Evolutionary conservation across 2,888 invertebrate genomes (phyloP), one percentile per base, ranked within the genome.

Genomic region (Carterocephalus palaemon): DNA sequence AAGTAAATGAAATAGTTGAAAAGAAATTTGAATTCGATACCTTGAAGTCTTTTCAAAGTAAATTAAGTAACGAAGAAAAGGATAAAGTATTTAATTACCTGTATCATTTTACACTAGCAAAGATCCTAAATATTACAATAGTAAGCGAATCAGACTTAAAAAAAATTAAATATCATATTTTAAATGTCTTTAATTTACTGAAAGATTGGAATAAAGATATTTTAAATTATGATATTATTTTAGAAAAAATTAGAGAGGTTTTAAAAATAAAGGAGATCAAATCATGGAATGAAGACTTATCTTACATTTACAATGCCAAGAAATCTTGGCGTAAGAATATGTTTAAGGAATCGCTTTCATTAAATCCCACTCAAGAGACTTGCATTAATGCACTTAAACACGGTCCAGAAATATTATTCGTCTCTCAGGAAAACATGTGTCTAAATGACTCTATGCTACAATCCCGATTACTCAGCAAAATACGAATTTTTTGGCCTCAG

Each of bases 311-410:
- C 51, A 57, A 63, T 17, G 37, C 60, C 3, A 67, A 71, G 1
- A 81, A 75, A 49, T 58, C 65, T 2, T 79, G 75, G 76, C 68
- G 64, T 15, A 75, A 60, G 37, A 45, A 59, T 20, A 54, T 83
- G 59, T 78, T 82, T 50, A 66, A 70, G 20, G 69, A 75, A 31
- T 81, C 81, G 1, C 52, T 82, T 8, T 38, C 54, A 5, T 37
- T 79, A 32, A 52, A 50, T 12, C 62, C 67, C 1, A 54, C 49
- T 19, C 67, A 70, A 56, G 58, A 60, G 32, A 60, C 62, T 3
- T 78, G 69, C 38, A 8, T 80, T 2, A 81, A 82, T 52, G 78
- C 68, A 2, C 52, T 83, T 9, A 82, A 81, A 52, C 75, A 82
- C 50, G 65, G 72, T 13, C 67, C 82, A 3, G 53, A 54, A 5